These are phyloP conservation scores for Poecilia wingei DNA, from an alignment of 2,797 vertebrate species.

Conservation along the genomic window DNA sequence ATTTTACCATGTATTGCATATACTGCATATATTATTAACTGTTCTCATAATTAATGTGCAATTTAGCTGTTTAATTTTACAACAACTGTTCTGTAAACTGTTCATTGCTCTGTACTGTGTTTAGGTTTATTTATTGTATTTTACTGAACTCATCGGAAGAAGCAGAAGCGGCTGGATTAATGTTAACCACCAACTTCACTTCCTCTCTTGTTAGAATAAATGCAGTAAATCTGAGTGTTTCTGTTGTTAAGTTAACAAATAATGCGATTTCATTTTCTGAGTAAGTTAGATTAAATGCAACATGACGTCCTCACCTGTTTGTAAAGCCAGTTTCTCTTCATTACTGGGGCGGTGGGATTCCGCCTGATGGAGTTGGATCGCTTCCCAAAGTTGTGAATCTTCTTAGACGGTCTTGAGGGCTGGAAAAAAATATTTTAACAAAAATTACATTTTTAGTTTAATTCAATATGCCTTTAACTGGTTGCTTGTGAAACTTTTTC, in stretches of 20 bases:
- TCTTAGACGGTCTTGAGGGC: constrained; percentile 94
- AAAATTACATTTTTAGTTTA: background rate
- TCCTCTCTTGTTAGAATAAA: too few relatives aligned
- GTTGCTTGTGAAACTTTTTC: background rate
- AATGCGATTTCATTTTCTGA: background rate
- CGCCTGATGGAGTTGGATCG: constrained; percentile 97
- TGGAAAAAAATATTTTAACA: constrained; percentile 65
- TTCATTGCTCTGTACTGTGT: too few relatives aligned
- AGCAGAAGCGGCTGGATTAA: too few relatives aligned
- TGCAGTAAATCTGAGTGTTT: background rate
- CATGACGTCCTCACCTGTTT: constrained; percentile 87
- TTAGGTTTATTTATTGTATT: too few relatives aligned
- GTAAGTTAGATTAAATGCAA: background rate
- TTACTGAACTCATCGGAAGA: too few relatives aligned
- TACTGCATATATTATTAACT: too few relatives aligned
- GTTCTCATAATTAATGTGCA: too few relatives aligned
- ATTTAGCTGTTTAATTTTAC: too few relatives aligned
- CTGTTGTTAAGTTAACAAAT: background rate
- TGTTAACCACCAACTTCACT: too few relatives aligned
- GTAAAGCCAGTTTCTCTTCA: constrained; percentile 95
- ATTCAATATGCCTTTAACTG: background rate
- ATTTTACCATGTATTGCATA: too few relatives aligned
- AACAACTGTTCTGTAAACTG: too few relatives aligned
- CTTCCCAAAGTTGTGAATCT: constrained; percentile 98
- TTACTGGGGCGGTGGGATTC: constrained; percentile 92